Percentiles rank a stretch among this genome's conserved stretches.
These are phyloP conservation scores for Pteruthius melanotis DNA, from an alignment of 2,113 vertebrate species.

Conservation along the genomic window DNA sequence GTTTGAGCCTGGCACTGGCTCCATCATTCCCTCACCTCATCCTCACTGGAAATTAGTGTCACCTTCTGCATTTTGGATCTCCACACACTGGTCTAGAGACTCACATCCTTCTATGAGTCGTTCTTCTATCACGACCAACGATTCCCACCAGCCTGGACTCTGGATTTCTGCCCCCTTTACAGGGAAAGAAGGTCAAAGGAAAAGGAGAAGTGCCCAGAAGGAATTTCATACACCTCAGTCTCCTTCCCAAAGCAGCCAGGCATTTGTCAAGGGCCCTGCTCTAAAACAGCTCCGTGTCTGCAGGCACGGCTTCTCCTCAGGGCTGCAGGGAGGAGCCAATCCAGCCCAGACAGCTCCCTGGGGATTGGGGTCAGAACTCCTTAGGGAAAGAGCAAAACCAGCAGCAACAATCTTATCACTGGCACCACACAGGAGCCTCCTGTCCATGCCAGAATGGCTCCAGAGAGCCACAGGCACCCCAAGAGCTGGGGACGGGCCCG, in stretches of 20 bases:
- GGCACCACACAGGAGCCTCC: not conserved
- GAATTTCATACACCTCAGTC: not conserved
- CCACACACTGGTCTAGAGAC: not conserved
- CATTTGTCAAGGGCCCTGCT: not conserved
- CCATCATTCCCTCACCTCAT: not conserved
- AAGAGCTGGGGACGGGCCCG: rapidly evolving
- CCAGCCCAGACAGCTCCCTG: not conserved
- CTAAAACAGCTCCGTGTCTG: rapidly evolving
- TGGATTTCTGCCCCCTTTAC: not conserved
- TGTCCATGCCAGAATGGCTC: not conserved
- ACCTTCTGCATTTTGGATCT: not conserved
- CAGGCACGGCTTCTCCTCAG: not conserved
- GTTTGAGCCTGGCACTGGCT: not conserved
- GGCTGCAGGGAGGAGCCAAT: not conserved
- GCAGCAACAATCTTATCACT: not conserved
- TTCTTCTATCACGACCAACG: rapidly evolving
- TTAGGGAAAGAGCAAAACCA: not conserved
- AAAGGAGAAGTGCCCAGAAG: not conserved
- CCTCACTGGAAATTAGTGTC: not conserved
- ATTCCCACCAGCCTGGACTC: not conserved
- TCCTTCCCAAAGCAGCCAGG: not conserved
- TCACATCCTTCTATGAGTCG: not conserved
- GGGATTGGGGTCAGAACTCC: not conserved
- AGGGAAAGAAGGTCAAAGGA: not conserved
- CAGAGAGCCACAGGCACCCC: not conserved